phyloP scores from a whole-genome alignment of 2,797 vertebrate genomes.

The Coilia nasus region DNA sequence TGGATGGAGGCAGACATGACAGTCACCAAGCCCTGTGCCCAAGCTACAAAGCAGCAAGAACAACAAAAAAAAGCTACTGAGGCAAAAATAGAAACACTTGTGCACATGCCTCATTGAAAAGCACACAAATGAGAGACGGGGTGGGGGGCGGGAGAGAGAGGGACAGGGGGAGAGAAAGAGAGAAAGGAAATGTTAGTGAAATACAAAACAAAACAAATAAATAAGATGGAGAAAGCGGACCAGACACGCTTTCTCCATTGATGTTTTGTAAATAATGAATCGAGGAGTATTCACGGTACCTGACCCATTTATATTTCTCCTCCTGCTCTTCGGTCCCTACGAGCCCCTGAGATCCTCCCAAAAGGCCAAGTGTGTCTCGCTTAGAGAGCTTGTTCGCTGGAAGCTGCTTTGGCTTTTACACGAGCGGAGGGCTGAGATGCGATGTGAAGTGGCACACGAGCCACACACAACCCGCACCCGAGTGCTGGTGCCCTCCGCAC shows the following conservation, averaged over 20 bases:
- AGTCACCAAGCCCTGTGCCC: background rate
- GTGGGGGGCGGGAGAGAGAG: background rate
- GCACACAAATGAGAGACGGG: background rate
- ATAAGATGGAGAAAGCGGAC: background rate
- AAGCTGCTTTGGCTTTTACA: too few relatives aligned
- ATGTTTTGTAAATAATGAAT: slow-evolving; percentile 49
- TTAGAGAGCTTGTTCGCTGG: too few relatives aligned
- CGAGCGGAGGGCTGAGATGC: too few relatives aligned
- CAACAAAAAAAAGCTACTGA: background rate
- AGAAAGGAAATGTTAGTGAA: background rate
- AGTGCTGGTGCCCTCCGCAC: too few relatives aligned
- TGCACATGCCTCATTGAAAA: background rate
- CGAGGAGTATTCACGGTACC: slow-evolving; percentile 1
- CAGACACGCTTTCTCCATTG: slow-evolving; percentile 42
- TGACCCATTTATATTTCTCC: slow-evolving; percentile 20
- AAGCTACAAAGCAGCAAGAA: background rate
- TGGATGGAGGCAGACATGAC: background rate
- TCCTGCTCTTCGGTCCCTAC: background rate
- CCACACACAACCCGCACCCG: too few relatives aligned
- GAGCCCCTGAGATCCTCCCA: too few relatives aligned
- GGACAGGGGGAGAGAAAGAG: background rate
- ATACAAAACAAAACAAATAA: too few relatives aligned
- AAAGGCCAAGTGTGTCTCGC: too few relatives aligned
- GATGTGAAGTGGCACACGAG: too few relatives aligned
- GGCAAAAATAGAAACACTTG: background rate